phyloP scores from a whole-genome alignment of 2,113 vertebrate genomes.

The Gymnarchus niloticus region DNA sequence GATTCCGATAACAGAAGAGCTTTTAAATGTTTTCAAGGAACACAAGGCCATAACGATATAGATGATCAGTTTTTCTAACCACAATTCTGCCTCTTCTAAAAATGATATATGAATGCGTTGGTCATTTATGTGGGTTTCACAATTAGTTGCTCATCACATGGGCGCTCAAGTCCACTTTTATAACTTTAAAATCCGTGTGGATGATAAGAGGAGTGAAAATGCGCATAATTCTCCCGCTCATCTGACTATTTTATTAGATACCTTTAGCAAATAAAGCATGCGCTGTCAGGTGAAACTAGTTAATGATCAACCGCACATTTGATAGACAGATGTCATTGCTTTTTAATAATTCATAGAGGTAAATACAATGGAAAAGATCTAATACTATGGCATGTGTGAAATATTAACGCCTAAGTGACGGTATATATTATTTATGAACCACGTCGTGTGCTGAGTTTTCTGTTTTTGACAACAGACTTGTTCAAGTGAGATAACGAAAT shows the following conservation, averaged over 20 bases:
- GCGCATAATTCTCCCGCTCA: not conserved
- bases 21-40: not conserved
- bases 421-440: not conserved
- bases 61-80: not conserved
- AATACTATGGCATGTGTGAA: not conserved
- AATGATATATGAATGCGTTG: not conserved
- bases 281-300: conserved; percentile 24
- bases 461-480: not conserved
- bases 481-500: not conserved
- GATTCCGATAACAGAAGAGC: not conserved
- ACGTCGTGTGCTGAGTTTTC: not conserved
- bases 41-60: not conserved
- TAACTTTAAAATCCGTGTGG: not conserved
- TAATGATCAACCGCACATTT: conserved; percentile 31
- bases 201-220: not conserved
- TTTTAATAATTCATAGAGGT: conserved; percentile 34
- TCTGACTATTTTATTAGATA: conserved; percentile 21
- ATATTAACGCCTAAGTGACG: not conserved
- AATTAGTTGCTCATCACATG: not conserved
- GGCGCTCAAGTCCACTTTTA: not conserved
- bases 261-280: conserved; percentile 24
- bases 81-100: not conserved
- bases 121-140: not conserved
- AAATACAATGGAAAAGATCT: not conserved
- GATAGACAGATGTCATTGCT: conserved; percentile 32